Evolutionary conservation across 2,797 vertebrate genomes (phyloP).

Genomic region (Chelmon rostratus): DNA sequence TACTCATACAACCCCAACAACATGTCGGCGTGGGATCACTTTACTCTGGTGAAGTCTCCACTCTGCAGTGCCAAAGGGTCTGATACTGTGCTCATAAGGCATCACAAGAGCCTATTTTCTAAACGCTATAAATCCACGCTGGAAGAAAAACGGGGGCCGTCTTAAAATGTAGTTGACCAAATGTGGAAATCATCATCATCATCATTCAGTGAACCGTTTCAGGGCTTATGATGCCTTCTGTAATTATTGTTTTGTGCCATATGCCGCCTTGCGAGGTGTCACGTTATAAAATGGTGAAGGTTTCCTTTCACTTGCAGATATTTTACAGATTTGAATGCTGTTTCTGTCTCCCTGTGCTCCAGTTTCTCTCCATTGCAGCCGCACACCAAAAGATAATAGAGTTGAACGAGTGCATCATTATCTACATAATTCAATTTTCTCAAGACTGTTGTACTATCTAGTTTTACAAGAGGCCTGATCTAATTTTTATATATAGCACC

Average conservation of each 20-base stretch:
- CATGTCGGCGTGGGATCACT: constrained; percentile 49
- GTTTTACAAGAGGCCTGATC: constrained; percentile 79
- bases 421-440: constrained; percentile 61
- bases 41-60: constrained; percentile 43
- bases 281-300: neutral
- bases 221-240: neutral
- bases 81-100: constrained; percentile 32
- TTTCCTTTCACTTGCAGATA: constrained; percentile 21
- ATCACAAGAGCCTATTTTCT: constrained; percentile 17
- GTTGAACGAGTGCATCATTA: constrained; percentile 61
- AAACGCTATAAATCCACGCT: constrained; percentile 34
- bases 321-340: constrained; percentile 8
- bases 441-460: constrained; percentile 47
- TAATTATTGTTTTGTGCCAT: constrained; percentile 22
- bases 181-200: constrained; percentile 32
- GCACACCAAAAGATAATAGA: constrained; percentile 47
- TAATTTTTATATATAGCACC: constrained; percentile 82
- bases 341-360: constrained; percentile 22
- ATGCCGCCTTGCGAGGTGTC: constrained; percentile 6
- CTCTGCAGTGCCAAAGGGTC: constrained; percentile 21
- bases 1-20: constrained; percentile 56
- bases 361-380: constrained; percentile 21
- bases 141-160: constrained; percentile 9
- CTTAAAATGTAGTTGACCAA: constrained; percentile 22
- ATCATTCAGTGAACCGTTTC: neutral